Conservation (phyloP, 2,113 vertebrate species). For the Hippoglossus stenolepis region DNA sequence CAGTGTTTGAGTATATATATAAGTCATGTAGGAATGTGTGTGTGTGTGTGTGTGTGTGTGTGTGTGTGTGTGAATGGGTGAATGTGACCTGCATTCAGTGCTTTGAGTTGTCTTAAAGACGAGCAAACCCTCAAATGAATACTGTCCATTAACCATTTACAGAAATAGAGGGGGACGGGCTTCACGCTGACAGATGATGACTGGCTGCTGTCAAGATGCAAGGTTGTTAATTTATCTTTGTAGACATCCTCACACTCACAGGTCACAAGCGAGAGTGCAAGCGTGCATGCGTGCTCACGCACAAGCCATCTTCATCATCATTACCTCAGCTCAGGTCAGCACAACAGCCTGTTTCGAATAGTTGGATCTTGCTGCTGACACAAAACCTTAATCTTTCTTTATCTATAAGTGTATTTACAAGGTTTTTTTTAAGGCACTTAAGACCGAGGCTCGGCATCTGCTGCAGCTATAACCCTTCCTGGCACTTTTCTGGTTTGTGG, state of each 20-base stretch:
- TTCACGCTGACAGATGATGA: slow-evolving; percentile 45
- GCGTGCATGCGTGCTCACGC: background rate
- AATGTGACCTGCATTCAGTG: background rate
- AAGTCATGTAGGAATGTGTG: no score
- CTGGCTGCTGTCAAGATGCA: slow-evolving; percentile 54
- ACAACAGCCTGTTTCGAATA: background rate
- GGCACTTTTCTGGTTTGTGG: slow-evolving; percentile 30
- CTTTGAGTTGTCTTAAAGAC: background rate
- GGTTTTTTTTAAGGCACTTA: background rate
- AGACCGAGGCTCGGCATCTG: background rate
- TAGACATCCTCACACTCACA: slow-evolving; percentile 24
- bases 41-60: background rate
- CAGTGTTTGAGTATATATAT: no score
- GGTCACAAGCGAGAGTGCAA: slow-evolving; percentile 11
- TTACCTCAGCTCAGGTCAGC: background rate
- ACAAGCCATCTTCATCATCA: slow-evolving; percentile 22
- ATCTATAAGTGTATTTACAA: background rate
- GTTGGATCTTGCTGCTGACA: background rate
- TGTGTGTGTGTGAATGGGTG: background rate
- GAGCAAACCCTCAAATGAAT: background rate
- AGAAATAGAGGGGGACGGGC: slow-evolving; percentile 3
- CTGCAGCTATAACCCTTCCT: slow-evolving; percentile 11
- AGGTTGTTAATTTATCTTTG: slow-evolving; percentile 57
- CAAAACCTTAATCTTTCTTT: background rate
- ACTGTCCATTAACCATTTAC: slow-evolving; percentile 14